Evolutionary conservation across 2,113 vertebrate genomes (phyloP).

Genomic region (Ophiodon elongatus): DNA sequence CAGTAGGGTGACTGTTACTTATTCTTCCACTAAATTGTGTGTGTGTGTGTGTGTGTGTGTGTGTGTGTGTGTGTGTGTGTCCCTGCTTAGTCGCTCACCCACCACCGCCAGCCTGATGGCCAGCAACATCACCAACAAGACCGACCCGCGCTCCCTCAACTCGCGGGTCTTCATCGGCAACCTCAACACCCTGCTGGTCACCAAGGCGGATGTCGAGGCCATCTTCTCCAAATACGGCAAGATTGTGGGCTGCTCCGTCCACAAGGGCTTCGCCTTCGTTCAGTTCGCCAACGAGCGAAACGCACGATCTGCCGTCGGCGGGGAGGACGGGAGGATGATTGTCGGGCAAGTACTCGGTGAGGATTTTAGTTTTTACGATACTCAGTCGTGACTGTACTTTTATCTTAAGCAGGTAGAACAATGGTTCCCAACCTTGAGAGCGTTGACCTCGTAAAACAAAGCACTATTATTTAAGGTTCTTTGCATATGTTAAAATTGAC

Average conservation of each 20-base stretch:
- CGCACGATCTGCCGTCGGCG: slow-evolving; percentile 87
- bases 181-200: slow-evolving; percentile 93
- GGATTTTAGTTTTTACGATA: slow-evolving; percentile 16
- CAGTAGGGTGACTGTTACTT: no score
- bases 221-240: slow-evolving; percentile 94
- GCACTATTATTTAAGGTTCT: not conserved
- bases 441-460: not conserved
- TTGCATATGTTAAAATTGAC: no score
- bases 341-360: slow-evolving; percentile 93
- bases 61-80: slow-evolving; percentile 15
- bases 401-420: not conserved
- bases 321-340: slow-evolving; percentile 92
- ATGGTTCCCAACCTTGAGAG: not conserved
- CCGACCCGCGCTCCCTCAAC: slow-evolving; percentile 91
- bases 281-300: slow-evolving; percentile 91
- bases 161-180: slow-evolving; percentile 94
- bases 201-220: slow-evolving; percentile 91
- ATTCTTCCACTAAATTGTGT: no score
- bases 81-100: slow-evolving; percentile 70
- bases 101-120: slow-evolving; percentile 84
- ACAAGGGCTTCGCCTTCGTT: slow-evolving; percentile 94
- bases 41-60: slow-evolving; percentile 29
- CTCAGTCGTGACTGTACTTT: not conserved
- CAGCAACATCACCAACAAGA: slow-evolving; percentile 95
- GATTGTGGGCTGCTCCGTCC: slow-evolving; percentile 92